A percentile compares a stretch with the other conserved stretches of the same genome.
Evolutionary conservation across 2,797 vertebrate species (phyloP).

Genomic region (Echiichthys vipera): DNA sequence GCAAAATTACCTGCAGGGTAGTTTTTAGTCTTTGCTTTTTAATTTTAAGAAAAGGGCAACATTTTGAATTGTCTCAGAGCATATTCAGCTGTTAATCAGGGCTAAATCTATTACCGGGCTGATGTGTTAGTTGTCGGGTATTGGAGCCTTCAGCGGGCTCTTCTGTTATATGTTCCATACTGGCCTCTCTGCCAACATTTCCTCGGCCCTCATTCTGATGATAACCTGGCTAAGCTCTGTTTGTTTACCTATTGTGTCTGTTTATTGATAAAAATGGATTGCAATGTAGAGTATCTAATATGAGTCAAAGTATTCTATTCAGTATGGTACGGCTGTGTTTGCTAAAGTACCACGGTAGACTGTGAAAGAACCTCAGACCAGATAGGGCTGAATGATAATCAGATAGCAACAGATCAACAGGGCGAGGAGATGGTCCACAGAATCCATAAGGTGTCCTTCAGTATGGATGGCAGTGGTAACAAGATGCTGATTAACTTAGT

Average conservation of each 20-base stretch:
- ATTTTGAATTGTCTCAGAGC: slow-evolving; percentile 37
- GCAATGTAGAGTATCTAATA: slow-evolving; percentile 2
- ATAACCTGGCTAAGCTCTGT: slow-evolving; percentile 13
- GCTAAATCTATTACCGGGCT: slow-evolving; percentile 35
- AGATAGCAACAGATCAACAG: slow-evolving; percentile 77
- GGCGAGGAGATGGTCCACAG: slow-evolving; percentile 59
- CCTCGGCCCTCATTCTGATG: background rate
- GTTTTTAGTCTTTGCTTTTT: background rate
- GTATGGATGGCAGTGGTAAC: slow-evolving; percentile 84
- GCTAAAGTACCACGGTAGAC: background rate
- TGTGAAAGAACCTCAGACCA: slow-evolving; percentile 50
- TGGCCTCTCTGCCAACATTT: background rate
- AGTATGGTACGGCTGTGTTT: slow-evolving; percentile 1
- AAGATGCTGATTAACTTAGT: slow-evolving; percentile 90
- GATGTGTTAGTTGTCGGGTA: slow-evolving; percentile 15
- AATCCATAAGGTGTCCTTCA: slow-evolving; percentile 85
- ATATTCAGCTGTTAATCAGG: slow-evolving; percentile 48
- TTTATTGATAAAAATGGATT: slow-evolving; percentile 19
- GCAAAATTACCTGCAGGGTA: background rate
- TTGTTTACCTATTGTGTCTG: slow-evolving; percentile 2
- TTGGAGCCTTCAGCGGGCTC: background rate
- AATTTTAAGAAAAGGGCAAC: slow-evolving; percentile 26
- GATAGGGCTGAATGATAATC: slow-evolving; percentile 71
- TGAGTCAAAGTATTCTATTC: background rate
- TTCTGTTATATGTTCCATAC: slow-evolving; percentile 7